Conservation (phyloP, 2,888 invertebrate species). For the Reticulitermes lucifugus region DNA sequence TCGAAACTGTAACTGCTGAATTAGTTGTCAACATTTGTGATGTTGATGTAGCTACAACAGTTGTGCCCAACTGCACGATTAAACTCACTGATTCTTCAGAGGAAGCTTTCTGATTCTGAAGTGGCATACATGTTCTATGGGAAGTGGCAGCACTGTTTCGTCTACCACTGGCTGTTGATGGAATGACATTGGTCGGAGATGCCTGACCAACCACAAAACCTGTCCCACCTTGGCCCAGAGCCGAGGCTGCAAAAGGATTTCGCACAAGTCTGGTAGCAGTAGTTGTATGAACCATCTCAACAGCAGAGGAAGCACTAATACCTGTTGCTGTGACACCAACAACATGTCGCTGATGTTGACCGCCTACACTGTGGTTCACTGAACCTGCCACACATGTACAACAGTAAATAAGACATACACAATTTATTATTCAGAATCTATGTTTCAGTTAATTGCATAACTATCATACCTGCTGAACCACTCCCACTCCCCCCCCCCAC, state of each 20-base stretch:
- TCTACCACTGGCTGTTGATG: conserved; percentile 35
- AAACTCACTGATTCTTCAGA: conserved; percentile 58
- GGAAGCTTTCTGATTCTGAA: conserved; percentile 30
- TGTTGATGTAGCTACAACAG: conserved; percentile 42
- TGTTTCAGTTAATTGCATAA: neutral
- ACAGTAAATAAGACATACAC: neutral
- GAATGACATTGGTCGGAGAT: conserved; percentile 40
- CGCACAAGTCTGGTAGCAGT: conserved; percentile 44
- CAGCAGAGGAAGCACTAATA: conserved; percentile 31
- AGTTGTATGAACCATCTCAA: conserved; percentile 44
- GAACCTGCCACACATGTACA: conserved; percentile 12
- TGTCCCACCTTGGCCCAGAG: conserved; percentile 43
- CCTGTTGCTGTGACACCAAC: conserved; percentile 28
- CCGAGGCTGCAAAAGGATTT: conserved; percentile 33
- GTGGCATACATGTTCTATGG: conserved; percentile 42
- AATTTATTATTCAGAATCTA: neutral
- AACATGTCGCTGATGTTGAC: conserved; percentile 55
- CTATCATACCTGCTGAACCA: conserved; percentile 52
- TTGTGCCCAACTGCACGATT: conserved; percentile 59
- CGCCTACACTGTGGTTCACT: conserved; percentile 54
- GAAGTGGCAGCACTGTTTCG: conserved; percentile 26
- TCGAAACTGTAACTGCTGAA: neutral
- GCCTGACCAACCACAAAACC: conserved; percentile 50
- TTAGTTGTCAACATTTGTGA: conserved; percentile 1
- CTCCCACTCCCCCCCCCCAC: conserved; percentile 53